Evolutionary conservation across 2,113 vertebrate genomes (phyloP), one percentile per base, ranked within the genome.

Genomic region (Malaclemys terrapin): DNA sequence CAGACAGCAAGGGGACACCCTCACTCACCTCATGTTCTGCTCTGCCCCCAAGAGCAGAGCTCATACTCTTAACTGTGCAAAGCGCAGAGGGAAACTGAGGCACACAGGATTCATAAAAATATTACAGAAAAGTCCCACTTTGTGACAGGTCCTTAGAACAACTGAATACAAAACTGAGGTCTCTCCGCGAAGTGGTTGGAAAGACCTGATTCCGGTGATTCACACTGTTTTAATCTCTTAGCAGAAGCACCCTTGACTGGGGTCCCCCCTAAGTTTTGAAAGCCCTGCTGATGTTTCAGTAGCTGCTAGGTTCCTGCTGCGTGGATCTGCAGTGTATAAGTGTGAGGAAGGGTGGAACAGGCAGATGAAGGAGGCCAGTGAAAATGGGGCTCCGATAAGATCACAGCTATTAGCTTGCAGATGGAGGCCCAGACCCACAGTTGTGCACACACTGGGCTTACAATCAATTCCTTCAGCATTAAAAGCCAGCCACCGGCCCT

Each of bases 261-360:
- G 2, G 31, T 24, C 38, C 19, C 62, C 56, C 85, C 89, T 5
- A 14, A 19, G 12, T 20, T 38, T 75, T 1, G 1, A 14, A 56
- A 80, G 10, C 29, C 65, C 80, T 0, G 0, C 0, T 1, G 10
- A 31, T 0, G 0, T 16, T 1, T 8, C 1, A 4, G n/a, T 31
- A 24, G 52, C 0, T 1, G 31, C 1, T 0, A 35, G 47, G 2
- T 42, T 11, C 50, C 24, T 49, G 82, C 57, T 78, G 45, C n/a
- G 35, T 10, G 53, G 4, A 75, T n/a, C 50, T 84, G 82, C 54
- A 54, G 27, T 81, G 17, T 35, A 6, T 0, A 4, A 69, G 35
- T 53, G 56, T 4, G 85, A 54, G 88, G 72, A 75, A 38, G 8
- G 2, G 87, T 49, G 14, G 78, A 2, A 79, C 54, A 31, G n/a